Percentiles rank a stretch among this genome's conserved stretches.
Conservation (phyloP, 53 echinoderm and acorn worm genomes). For the Temnopleurus reevesii region DNA sequence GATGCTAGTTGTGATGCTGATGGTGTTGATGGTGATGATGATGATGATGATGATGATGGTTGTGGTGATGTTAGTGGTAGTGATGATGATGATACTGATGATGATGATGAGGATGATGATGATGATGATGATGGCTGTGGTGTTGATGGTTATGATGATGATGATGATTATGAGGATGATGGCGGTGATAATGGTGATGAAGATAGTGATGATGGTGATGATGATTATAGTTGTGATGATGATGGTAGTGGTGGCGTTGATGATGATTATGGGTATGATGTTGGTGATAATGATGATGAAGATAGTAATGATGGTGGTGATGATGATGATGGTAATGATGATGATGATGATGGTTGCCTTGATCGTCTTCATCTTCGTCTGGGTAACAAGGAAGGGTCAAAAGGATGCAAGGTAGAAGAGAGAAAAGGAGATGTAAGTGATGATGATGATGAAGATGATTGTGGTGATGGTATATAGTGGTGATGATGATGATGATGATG, state of each 20-base stretch:
- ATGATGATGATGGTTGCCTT: not conserved
- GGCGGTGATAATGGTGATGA: no score
- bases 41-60: no score
- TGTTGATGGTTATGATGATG: no score
- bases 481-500: not conserved
- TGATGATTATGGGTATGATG: constrained; percentile 7
- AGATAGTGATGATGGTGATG: constrained; percentile 8
- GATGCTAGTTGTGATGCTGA: not conserved
- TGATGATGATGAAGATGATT: not conserved
- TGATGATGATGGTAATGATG: constrained; percentile 3
- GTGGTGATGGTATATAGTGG: no score
- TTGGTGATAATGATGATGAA: constrained; percentile 33
- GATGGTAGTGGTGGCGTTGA: not conserved
- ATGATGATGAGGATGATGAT: no score
- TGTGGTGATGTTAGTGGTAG: no score
- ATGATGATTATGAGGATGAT: no score
- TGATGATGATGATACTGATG: not conserved
- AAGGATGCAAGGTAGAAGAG: not conserved
- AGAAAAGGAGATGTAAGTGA: not conserved
- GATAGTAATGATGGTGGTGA: constrained; percentile 27
- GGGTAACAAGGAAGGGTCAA: no score
- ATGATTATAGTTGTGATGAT: constrained; percentile 13
- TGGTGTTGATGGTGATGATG: not conserved
- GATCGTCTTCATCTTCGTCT: no score
- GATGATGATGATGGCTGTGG: no score